Conservation (phyloP, 2,888 invertebrate species). For the Tillus elongatus region DNA sequence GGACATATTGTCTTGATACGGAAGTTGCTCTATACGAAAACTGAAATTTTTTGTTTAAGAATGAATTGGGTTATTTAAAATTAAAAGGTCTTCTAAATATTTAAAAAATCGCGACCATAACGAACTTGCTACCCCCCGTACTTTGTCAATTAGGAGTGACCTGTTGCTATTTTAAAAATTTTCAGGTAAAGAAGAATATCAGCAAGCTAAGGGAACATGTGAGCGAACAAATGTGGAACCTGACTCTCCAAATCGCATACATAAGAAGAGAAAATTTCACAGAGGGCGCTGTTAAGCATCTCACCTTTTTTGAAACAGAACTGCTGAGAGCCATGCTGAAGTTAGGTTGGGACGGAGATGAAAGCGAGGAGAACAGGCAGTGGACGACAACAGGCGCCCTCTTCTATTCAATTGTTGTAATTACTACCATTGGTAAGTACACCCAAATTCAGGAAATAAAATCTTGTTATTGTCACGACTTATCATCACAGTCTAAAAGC, state of each 20-base stretch:
- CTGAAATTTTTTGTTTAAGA: too few species aligned
- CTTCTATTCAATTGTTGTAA: conserved; percentile 92
- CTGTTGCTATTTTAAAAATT: background rate
- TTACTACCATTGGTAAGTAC: conserved; percentile 85
- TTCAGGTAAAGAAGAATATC: conserved; percentile 69
- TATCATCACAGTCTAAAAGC: too few species aligned
- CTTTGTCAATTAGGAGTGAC: background rate
- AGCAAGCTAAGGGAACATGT: conserved; percentile 62
- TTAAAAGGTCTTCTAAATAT: too few species aligned
- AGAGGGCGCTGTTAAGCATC: conserved; percentile 49
- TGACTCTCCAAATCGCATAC: conserved; percentile 54
- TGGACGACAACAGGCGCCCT: conserved; percentile 86
- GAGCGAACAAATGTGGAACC: conserved; percentile 68
- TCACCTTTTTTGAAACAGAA: conserved; percentile 57
- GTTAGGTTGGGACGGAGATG: conserved; percentile 81
- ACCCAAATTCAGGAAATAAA: too few species aligned
- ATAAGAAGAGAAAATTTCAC: conserved; percentile 77
- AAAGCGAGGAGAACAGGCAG: conserved; percentile 48
- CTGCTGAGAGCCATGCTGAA: conserved; percentile 77
- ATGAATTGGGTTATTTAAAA: too few species aligned
- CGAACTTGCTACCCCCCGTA: too few species aligned
- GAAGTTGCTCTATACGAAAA: too few species aligned
- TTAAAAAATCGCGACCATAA: too few species aligned
- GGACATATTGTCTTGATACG: too few species aligned
- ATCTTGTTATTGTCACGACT: too few species aligned